Evolutionary conservation across 2,113 vertebrate species (phyloP).

Genomic region (Melanerpes formicivorus): DNA sequence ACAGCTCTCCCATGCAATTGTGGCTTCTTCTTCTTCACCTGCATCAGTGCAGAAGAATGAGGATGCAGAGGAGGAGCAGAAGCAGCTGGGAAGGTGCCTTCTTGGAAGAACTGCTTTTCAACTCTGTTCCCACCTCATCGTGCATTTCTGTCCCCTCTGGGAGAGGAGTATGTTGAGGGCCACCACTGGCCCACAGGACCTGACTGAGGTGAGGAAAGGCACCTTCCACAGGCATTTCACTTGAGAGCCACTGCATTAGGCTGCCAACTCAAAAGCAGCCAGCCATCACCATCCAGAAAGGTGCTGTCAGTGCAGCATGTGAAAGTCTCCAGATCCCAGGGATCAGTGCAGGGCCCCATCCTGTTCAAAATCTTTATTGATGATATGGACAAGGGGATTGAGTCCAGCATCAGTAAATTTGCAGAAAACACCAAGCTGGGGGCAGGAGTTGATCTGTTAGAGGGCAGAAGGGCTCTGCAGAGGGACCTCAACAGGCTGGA

Average conservation of each 20-base stretch:
- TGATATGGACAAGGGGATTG: too few species aligned
- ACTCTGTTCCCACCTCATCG: not conserved
- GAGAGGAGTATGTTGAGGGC: not conserved
- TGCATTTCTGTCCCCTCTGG: fast-evolving
- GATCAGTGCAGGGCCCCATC: too few species aligned
- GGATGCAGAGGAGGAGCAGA: not conserved
- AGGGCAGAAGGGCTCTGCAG: too few species aligned
- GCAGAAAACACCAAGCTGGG: too few species aligned
- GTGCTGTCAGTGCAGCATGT: not conserved
- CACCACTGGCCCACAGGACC: not conserved
- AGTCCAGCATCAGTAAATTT: too few species aligned
- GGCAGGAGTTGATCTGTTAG: too few species aligned
- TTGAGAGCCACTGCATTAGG: not conserved
- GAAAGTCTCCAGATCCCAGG: not conserved
- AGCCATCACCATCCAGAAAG: not conserved
- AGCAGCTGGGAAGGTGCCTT: not conserved
- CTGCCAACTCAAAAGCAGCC: not conserved
- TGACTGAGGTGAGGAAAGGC: not conserved
- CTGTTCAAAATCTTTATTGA: too few species aligned
- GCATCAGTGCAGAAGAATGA: not conserved
- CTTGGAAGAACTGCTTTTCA: not conserved
- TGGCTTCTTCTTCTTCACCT: not conserved
- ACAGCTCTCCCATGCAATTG: not conserved
- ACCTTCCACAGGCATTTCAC: not conserved
- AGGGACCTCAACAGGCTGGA: too few species aligned